Evolutionary conservation across 2,888 invertebrate species (phyloP), one percentile per base, ranked within the genome.

Genomic region (Tubulanus polymorphus): DNA sequence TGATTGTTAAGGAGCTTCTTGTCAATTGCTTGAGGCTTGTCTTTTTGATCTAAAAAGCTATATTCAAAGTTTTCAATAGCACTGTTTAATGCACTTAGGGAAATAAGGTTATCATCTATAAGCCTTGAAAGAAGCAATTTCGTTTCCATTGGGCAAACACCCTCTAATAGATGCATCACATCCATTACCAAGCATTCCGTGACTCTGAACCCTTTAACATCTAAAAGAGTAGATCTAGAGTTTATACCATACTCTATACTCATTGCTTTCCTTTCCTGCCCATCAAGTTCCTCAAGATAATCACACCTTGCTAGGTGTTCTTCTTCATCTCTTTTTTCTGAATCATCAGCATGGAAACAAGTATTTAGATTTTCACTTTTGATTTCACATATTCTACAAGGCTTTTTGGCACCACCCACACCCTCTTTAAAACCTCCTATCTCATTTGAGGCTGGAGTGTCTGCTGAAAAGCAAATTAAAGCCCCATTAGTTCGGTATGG

Each of bases 401-500:
- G 52, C 29, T 48, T 53, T 30, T 57, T 45, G 18, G 57, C 57
- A 15, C 35, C 6, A 23, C 53, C 57, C 28, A 57, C 55, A 8
- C 60, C 60, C 27, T 57, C 60, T 35, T 60, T 60, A 32, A 53
- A 60, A 20, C 60, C 60, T 8, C 55, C 60, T 30, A 57, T 20
- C 18, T 32, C 23, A 18, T 57, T 57, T 28, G 48, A 46, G 3
- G 55, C 55, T 28, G 46, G 46, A 20, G 55, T 60, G 37, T 60
- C 57, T 15, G 47, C 60, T n/a, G n/a, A n/a, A n/a, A n/a, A n/a
- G n/a, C n/a, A n/a, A n/a, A n/a, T n/a, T n/a, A n/a, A n/a, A n/a
- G n/a, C n/a, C n/a, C n/a, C n/a, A n/a, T n/a, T n/a, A n/a, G n/a
- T n/a, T n/a, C n/a, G n/a, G n/a, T n/a, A n/a, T n/a, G n/a, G n/a